Evolutionary conservation across 1,140 invertebrate genomes (phyloP).

Genomic region (Sycophila sp.): DNA sequence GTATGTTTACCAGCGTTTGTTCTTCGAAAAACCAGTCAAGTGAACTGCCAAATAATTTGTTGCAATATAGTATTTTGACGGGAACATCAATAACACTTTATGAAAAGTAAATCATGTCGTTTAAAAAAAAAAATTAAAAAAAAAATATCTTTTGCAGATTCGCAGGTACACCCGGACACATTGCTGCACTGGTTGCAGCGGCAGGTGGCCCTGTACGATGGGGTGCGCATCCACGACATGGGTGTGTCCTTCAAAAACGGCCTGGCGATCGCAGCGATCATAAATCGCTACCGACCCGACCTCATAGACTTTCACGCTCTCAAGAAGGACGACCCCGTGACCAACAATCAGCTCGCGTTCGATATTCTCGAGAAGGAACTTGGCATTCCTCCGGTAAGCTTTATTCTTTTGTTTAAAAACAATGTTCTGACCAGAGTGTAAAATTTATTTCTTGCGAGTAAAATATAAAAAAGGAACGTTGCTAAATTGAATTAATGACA

Average conservation of each 20-base stretch:
- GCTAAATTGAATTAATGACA: no score
- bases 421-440: no score
- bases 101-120: no score
- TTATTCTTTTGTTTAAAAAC: constrained; percentile 12
- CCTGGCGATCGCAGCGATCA: constrained; percentile 82
- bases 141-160: constrained; percentile 60
- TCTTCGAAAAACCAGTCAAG: no score
- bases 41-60: no score
- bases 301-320: constrained; percentile 80
- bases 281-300: constrained; percentile 89
- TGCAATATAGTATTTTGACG: no score
- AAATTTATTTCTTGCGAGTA: no score
- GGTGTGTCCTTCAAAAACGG: constrained; percentile 80
- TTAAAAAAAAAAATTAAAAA: neutral
- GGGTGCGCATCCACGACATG: constrained; percentile 76
- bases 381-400: constrained; percentile 77
- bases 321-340: constrained; percentile 71
- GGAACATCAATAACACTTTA: no score
- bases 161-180: constrained; percentile 77
- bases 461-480: no score
- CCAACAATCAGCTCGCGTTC: constrained; percentile 86
- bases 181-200: constrained; percentile 81
- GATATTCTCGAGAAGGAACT: constrained; percentile 82
- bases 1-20: no score
- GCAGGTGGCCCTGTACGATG: constrained; percentile 75